Base-by-base conservation (phyloP, 2,888 invertebrate genomes). In the Hanleya hanleyi region DNA sequence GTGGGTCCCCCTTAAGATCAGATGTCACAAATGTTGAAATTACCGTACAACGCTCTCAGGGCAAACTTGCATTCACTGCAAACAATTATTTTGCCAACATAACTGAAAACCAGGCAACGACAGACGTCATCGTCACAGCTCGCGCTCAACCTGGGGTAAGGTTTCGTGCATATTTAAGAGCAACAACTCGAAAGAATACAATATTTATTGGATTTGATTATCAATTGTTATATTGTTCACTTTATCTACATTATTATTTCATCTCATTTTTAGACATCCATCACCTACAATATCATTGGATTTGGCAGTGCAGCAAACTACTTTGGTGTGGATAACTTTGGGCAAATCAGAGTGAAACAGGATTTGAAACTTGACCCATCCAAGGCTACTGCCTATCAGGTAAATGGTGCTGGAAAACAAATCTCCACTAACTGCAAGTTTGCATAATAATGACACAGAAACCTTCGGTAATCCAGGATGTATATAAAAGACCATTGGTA, bases 131-230 rank as follows among this genome's bases (percentile, higher is more conserved):
- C 51, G 51, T 82, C 33, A 77, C 74, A 37, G 73, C 81, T 1
- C 69, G 77, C 12, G 84, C 84, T 18, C 83, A 81, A 70, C 84
- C 84, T 64, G 83, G 83, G 66, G 81, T 82, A 71, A 75, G 75
- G 65, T 15, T 29, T 35, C 1, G n/a, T n/a, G n/a, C n/a, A n/a
- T n/a, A n/a, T n/a, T n/a, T n/a, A n/a, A n/a, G n/a, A n/a, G n/a
- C n/a, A n/a, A n/a, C n/a, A n/a, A n/a, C n/a, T n/a, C n/a, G n/a
- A n/a, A n/a, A n/a, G n/a, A n/a, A n/a, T n/a, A n/a, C n/a, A n/a
- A n/a, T n/a, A n/a, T n/a, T n/a, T n/a, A n/a, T n/a, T n/a, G n/a
- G n/a, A n/a, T n/a, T n/a, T n/a, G n/a, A n/a, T n/a, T n/a, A n/a
- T n/a, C n/a, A n/a, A n/a, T n/a, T n/a, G n/a, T n/a, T n/a, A n/a